Percentiles rank a stretch among this genome's conserved stretches.
phyloP scores from a whole-genome alignment of 2,888 invertebrate genomes.

The Chrysodeixis includens region DNA sequence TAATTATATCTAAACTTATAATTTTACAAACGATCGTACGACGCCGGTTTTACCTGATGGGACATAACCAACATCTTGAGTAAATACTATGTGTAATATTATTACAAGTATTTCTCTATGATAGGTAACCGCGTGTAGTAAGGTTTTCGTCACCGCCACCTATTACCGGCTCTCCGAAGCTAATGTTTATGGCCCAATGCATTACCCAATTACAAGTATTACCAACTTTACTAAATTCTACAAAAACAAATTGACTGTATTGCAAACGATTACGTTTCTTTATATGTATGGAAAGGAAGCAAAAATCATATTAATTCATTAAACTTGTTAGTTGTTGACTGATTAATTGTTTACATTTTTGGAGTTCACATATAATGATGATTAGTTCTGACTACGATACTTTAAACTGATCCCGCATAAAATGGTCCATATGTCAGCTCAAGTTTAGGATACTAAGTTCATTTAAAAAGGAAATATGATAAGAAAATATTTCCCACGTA shows the following conservation, averaged over 20 bases:
- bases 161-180: slow-evolving; percentile 7
- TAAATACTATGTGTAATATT: neutral
- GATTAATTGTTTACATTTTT: no score
- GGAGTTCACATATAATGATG: no score
- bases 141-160: slow-evolving; percentile 4
- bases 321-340: no score
- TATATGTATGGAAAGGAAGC: neutral
- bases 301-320: no score
- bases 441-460: no score
- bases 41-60: neutral
- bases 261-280: slow-evolving; percentile 19
- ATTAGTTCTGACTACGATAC: no score
- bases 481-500: no score
- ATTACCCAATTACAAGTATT: slow-evolving; percentile 34
- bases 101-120: slow-evolving; percentile 3
- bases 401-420: no score
- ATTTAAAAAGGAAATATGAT: no score
- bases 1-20: no score
- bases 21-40: no score
- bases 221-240: slow-evolving; percentile 15
- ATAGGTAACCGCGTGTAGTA: neutral
- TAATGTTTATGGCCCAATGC: slow-evolving; percentile 26
- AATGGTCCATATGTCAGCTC: no score
- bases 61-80: neutral
- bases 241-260: slow-evolving; percentile 22